Evolutionary conservation across 2,113 vertebrate genomes (phyloP).

Genomic region (Syngnathus scovelli): DNA sequence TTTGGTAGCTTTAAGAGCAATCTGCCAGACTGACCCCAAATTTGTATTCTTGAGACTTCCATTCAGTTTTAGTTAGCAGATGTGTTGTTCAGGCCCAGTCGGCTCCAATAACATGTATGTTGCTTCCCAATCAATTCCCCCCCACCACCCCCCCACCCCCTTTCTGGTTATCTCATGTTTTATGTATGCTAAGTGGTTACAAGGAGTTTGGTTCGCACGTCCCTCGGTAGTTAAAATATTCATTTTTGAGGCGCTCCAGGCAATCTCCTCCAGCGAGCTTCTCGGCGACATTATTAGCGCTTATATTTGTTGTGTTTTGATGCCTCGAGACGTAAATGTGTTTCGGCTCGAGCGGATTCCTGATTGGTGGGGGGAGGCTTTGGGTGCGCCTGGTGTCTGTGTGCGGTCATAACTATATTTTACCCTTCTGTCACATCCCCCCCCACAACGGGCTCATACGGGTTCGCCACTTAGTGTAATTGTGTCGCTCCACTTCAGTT

Average conservation of each 20-base stretch:
- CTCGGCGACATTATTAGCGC: constrained; percentile 23
- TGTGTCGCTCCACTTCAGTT: constrained; percentile 23
- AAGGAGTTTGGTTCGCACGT: constrained; percentile 50
- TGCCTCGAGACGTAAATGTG: not conserved
- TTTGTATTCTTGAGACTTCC: too few species aligned
- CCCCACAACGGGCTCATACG: not conserved
- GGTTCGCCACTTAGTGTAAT: constrained; percentile 32
- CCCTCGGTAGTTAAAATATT: constrained; percentile 52
- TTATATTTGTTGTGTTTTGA: constrained; percentile 23
- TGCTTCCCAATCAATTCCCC: constrained; percentile 10
- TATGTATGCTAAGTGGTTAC: constrained; percentile 61
- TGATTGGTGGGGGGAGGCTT: not conserved
- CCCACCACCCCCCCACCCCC: not conserved
- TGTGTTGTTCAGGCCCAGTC: not conserved
- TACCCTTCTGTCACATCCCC: constrained; percentile 18
- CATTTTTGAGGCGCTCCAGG: constrained; percentile 30
- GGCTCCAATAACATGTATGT: not conserved
- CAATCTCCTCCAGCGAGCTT: constrained; percentile 11
- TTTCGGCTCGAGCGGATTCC: not conserved
- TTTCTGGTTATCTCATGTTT: constrained; percentile 48
- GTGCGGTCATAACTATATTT: constrained; percentile 28
- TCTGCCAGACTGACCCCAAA: too few species aligned
- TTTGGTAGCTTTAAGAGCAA: not conserved
- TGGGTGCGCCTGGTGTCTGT: constrained; percentile 18
- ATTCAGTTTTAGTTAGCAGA: too few species aligned